Percentiles rank a stretch among this genome's conserved stretches.
These are phyloP conservation scores for Leptinotarsa undecemlineata DNA, from an alignment of 1,140 invertebrate species.

Conservation along the genomic window DNA sequence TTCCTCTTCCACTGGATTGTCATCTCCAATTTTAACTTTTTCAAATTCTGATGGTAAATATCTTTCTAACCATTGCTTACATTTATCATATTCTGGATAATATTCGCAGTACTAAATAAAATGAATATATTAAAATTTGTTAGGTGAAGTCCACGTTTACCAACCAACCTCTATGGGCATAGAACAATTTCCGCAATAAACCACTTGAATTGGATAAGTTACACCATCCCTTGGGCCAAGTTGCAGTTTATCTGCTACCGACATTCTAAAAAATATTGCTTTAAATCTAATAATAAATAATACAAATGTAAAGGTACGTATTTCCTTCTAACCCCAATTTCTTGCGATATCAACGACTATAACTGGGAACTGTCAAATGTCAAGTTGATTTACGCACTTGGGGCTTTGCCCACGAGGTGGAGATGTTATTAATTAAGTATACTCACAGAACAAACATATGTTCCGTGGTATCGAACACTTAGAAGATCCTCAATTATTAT, in stretches of 20 bases:
- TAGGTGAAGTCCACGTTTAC: constrained; percentile 19
- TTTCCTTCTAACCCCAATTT: too few species aligned
- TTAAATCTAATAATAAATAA: too few species aligned
- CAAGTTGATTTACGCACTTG: too few species aligned
- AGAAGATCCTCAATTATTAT: too few species aligned
- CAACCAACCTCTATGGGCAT: constrained; percentile 84
- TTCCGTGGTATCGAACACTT: too few species aligned
- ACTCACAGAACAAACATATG: too few species aligned
- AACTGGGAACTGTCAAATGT: too few species aligned
- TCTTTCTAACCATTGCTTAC: constrained; percentile 94
- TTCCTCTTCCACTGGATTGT: constrained; percentile 79
- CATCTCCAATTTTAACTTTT: constrained; percentile 78
- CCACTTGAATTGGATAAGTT: constrained; percentile 83
- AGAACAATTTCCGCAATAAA: constrained; percentile 93
- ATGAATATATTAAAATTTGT: not conserved
- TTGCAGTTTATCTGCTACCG: constrained; percentile 43
- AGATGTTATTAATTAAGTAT: too few species aligned
- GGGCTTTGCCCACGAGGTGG: too few species aligned
- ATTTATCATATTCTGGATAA: constrained; percentile 96
- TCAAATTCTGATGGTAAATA: constrained; percentile 93
- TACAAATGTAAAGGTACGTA: too few species aligned
- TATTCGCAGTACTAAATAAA: constrained; percentile 88
- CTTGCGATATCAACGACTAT: too few species aligned
- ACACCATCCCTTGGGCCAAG: constrained; percentile 61
- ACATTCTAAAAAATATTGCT: constrained; percentile 34